Percentiles rank a stretch among this genome's conserved stretches.
Conservation (phyloP, 1,140 invertebrate species). For the Muscidifurax raptorellus region DNA sequence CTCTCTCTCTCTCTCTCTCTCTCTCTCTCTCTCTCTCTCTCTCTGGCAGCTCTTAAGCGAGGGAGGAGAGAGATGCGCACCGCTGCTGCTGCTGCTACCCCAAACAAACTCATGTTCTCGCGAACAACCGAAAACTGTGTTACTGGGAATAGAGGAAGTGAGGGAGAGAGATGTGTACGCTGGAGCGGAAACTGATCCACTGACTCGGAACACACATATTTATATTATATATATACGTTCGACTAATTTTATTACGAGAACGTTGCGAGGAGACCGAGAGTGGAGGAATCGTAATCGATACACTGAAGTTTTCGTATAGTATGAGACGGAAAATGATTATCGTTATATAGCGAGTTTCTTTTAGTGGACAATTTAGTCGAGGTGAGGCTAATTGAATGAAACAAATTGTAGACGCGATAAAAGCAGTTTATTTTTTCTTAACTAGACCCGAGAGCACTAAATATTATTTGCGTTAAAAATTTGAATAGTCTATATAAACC, state of each 20-base stretch:
- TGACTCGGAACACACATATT: not conserved
- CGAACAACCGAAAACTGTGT: slow-evolving; percentile 65
- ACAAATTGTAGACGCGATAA: too few relatives aligned
- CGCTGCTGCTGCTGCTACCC: slow-evolving; percentile 17
- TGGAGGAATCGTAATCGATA: too few relatives aligned
- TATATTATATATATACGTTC: not conserved
- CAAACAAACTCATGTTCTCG: slow-evolving; percentile 63
- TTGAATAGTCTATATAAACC: too few relatives aligned
- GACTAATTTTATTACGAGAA: not conserved
- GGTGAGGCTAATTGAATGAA: too few relatives aligned
- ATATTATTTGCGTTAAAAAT: too few relatives aligned
- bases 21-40: slow-evolving; percentile 57
- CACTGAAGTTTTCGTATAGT: too few relatives aligned
- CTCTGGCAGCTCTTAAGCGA: slow-evolving; percentile 59
- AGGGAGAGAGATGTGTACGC: not conserved
- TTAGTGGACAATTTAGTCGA: too few relatives aligned
- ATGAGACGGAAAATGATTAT: too few relatives aligned
- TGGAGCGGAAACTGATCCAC: not conserved
- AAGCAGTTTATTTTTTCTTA: too few relatives aligned
- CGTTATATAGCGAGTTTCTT: too few relatives aligned
- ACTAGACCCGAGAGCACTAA: too few relatives aligned
- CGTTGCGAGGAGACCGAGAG: too few relatives aligned
- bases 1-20: slow-evolving; percentile 57
- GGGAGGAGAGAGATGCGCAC: slow-evolving; percentile 58
- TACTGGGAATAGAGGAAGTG: slow-evolving; percentile 66